A percentile compares a stretch with the other conserved stretches of the same genome.
Conservation (phyloP, 2,113 vertebrate genomes). For the Saguinus midas region DNA sequence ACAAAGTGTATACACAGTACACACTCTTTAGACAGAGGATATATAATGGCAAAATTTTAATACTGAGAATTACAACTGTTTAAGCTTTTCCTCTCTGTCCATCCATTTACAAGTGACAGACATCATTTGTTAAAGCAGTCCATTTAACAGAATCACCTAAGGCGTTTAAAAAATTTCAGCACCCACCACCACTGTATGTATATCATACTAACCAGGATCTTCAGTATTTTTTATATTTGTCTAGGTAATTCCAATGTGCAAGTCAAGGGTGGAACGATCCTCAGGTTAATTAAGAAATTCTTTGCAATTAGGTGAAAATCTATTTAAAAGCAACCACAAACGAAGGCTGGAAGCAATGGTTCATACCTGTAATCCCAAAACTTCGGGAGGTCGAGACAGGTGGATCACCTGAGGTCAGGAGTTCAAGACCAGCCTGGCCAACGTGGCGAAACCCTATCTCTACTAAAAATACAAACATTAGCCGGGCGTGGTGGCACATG, state of each 20-base stretch:
- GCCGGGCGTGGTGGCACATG: too few relatives aligned
- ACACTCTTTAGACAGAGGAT: not conserved
- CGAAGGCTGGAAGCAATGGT: too few relatives aligned
- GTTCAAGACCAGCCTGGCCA: too few relatives aligned
- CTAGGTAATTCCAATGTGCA: not conserved
- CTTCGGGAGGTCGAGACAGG: too few relatives aligned
- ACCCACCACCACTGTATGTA: not conserved
- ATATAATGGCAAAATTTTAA: not conserved
- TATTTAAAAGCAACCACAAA: not conserved
- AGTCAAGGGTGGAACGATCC: not conserved
- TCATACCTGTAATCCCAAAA: too few relatives aligned
- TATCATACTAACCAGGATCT: not conserved
- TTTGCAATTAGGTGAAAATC: not conserved
- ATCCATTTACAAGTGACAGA: not conserved
- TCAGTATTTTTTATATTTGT: not conserved
- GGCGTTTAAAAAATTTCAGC: not conserved
- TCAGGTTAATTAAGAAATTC: not conserved
- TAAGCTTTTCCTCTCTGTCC: not conserved
- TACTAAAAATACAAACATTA: too few relatives aligned
- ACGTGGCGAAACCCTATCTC: fast-evolving
- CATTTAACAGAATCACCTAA: not conserved
- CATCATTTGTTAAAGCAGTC: not conserved
- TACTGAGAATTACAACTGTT: not conserved
- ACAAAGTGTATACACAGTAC: too few relatives aligned
- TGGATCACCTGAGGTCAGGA: too few relatives aligned